phyloP scores from a whole-genome alignment of 1,140 invertebrate genomes.

The Brachionus koreanus region DNA sequence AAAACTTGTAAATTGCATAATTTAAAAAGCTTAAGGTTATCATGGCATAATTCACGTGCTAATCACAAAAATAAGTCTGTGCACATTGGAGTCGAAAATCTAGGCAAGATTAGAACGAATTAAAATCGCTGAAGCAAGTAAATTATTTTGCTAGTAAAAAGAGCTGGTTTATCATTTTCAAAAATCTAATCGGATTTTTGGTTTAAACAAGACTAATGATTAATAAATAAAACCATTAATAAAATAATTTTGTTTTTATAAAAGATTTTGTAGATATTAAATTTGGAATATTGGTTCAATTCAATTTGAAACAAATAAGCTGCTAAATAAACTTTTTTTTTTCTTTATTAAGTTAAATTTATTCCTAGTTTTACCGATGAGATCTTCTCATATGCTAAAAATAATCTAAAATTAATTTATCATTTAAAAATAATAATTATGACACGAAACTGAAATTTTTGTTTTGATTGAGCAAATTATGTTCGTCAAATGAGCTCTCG shows the following conservation, averaged over 20 bases:
- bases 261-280: neutral
- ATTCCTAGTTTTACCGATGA: neutral
- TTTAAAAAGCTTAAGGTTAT: neutral
- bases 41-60: conserved; percentile 13
- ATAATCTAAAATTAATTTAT: neutral
- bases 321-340: neutral
- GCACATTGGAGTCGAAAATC: no score
- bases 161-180: neutral
- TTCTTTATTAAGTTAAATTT: neutral
- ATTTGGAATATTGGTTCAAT: neutral
- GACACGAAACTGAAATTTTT: neutral
- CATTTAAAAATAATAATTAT: neutral
- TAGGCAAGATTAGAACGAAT: neutral
- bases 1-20: neutral
- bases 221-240: conserved; percentile 33
- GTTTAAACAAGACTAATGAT: conserved; percentile 4
- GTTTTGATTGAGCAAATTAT: neutral
- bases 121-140: neutral
- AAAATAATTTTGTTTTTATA: conserved; percentile 32
- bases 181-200: conserved; percentile 24
- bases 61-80: neutral
- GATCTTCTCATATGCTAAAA: neutral
- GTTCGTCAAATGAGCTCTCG: neutral
- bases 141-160: neutral
- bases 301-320: conserved; percentile 2